Percentiles rank a stretch among this genome's conserved stretches.
These are phyloP conservation scores for Lineus longissimus DNA, from an alignment of 1,140 invertebrate species.

Conservation along the genomic window DNA sequence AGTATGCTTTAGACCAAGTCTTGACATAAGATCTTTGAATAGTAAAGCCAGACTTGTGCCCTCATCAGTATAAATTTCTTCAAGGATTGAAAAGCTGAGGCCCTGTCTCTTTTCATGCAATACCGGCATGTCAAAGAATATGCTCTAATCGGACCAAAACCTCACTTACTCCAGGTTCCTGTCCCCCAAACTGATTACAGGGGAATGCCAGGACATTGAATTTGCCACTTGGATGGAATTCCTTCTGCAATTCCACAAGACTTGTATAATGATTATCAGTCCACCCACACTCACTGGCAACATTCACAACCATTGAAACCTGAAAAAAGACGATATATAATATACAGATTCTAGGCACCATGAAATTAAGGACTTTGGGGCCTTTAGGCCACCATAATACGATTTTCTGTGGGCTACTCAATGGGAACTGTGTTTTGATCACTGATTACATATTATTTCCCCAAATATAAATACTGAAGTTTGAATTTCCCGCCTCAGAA, in stretches of 20 bases:
- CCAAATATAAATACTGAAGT: background rate
- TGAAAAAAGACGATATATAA: slow-evolving; percentile 30
- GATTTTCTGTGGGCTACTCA: background rate
- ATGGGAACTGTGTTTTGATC: no score
- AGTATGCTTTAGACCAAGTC: no score
- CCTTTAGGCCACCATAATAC: background rate
- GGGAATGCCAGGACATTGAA: slow-evolving; percentile 73
- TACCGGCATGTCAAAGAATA: no score
- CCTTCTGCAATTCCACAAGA: slow-evolving; percentile 69
- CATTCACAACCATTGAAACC: slow-evolving; percentile 77
- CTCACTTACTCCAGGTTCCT: slow-evolving; percentile 51
- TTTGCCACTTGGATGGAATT: slow-evolving; percentile 61
- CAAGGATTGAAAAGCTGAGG: no score
- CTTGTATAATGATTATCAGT: slow-evolving; percentile 75
- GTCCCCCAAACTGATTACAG: slow-evolving; percentile 86
- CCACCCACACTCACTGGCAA: slow-evolving; percentile 79
- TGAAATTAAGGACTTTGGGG: background rate
- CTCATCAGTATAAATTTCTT: no score
- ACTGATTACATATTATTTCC: no score
- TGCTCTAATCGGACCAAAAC: slow-evolving; percentile 59
- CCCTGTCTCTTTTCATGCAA: no score
- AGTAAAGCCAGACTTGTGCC: no score
- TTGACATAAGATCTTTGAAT: no score
- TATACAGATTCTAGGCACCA: background rate
- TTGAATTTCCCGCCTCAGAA: background rate